Base-by-base conservation (phyloP, 2,888 invertebrate genomes). In the Leptarthrus brevirostris region DNA sequence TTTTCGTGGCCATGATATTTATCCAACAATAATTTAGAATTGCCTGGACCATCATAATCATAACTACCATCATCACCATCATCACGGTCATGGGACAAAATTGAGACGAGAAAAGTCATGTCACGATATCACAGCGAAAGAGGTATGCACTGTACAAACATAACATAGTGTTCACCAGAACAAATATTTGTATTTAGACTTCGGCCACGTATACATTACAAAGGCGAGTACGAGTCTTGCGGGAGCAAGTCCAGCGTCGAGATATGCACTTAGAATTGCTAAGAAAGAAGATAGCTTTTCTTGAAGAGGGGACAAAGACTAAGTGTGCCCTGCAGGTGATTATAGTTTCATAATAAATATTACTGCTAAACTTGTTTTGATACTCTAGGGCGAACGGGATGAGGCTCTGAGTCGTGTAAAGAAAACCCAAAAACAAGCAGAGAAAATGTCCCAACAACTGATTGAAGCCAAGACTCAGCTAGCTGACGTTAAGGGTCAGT, bases 201-300 rank as follows among this genome's bases (percentile, higher is more conserved):
- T 92, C 92, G 5, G 90, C 93, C n/a, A 92, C 95, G 66, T 96
- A 96, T 84, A 95, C 94, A 81, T 69, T 97, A 44, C 96, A 97
- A 85, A 88, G 96, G 75, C 89, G 96, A 77, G 91, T 95, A 40
- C 90, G 95, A 78, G 92, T 93, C 5, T 86, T 96, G 12, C 89
- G 96, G 64, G 97, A 97, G 82, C 96, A 97, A 83, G 87, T 97
- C 30, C 96, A 96, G 81, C 90, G 96, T 74, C 92, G 96, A 80
- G 97, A 97, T 82, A 87, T 97, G 47, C 97, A 97, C 83, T 86
- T 97, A 81, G 97, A 97, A 84, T 87, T 97, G 74, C 86, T 97
- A 58, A 88, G 96, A 52, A 91, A 96, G 78, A 97, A 97, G 84
- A 86, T 97, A 70, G 91, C 92, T 74, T 88, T 95, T 12, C 92